These are phyloP conservation scores for Salvelinus alpinus DNA, from an alignment of 2,113 vertebrate genomes.

Conservation along the genomic window DNA sequence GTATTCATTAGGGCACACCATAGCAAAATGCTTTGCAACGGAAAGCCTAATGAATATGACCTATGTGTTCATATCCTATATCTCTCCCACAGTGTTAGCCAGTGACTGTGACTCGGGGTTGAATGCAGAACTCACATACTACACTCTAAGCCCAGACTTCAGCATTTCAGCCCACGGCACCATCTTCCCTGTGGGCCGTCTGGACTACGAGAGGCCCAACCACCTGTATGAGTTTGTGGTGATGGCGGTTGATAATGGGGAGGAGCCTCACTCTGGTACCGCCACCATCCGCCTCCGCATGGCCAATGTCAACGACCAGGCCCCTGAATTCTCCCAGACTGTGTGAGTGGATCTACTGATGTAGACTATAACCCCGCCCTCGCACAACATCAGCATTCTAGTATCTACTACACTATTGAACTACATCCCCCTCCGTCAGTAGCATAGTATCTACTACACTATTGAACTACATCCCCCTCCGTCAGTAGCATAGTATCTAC, in stretches of 20 bases:
- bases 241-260: constrained; percentile 77
- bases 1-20: too few relatives aligned
- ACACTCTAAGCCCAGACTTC: constrained; percentile 75
- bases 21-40: background rate
- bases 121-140: constrained; percentile 74
- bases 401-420: too few relatives aligned
- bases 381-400: too few relatives aligned
- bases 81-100: constrained; percentile 71
- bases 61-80: background rate
- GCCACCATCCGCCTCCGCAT: constrained; percentile 74
- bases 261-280: constrained; percentile 74
- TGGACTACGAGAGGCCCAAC: constrained; percentile 75
- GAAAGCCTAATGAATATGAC: too few relatives aligned
- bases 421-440: too few relatives aligned
- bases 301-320: constrained; percentile 79
- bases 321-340: constrained; percentile 73
- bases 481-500: too few relatives aligned
- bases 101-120: constrained; percentile 76
- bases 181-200: constrained; percentile 66
- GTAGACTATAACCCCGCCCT: background rate
- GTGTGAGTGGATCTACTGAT: constrained; percentile 57
- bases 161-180: constrained; percentile 72
- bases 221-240: constrained; percentile 80
- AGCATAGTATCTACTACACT: too few relatives aligned
- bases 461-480: too few relatives aligned